These are phyloP conservation scores for Drosophila aldrichi DNA, from an alignment of 2,888 invertebrate species.

Conservation along the genomic window DNA sequence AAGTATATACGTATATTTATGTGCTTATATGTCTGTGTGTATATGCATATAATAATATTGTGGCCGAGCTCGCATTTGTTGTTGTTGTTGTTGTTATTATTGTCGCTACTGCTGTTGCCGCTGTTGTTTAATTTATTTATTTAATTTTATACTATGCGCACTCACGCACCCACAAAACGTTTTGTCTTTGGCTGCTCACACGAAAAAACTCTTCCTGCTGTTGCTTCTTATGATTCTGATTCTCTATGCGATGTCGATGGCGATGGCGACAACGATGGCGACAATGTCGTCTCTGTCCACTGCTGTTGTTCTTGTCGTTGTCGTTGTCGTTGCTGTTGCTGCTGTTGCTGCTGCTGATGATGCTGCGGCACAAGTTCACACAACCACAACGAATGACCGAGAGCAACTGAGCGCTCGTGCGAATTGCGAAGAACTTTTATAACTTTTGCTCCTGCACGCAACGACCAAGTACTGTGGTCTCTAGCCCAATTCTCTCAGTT, in stretches of 20 bases:
- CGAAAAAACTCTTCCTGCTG: constrained; percentile 60
- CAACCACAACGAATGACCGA: constrained; percentile 83
- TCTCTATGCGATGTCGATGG: constrained; percentile 39
- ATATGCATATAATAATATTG: constrained; percentile 47
- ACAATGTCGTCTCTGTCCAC: constrained; percentile 55
- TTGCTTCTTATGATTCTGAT: constrained; percentile 45
- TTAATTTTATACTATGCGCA: constrained; percentile 79
- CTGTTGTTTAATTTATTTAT: constrained; percentile 63
- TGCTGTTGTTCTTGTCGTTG: constrained; percentile 37
- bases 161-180: constrained; percentile 71
- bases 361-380: constrained; percentile 65
- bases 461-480: constrained; percentile 48
- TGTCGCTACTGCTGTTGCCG: constrained; percentile 24
- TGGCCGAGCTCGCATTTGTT: constrained; percentile 49
- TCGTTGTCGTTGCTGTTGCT: constrained; percentile 21
- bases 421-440: constrained; percentile 84
- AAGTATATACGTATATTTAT: neutral
- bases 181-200: constrained; percentile 57
- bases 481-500: neutral
- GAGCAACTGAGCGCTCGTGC: constrained; percentile 84
- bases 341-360: constrained; percentile 51
- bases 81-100: constrained; percentile 6
- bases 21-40: neutral
- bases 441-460: constrained; percentile 67
- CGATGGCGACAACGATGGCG: constrained; percentile 47